A percentile compares a stretch with the other conserved stretches of the same genome.
These are phyloP conservation scores for Falco concolor DNA, from an alignment of 2,797 vertebrate genomes.

Conservation along the genomic window DNA sequence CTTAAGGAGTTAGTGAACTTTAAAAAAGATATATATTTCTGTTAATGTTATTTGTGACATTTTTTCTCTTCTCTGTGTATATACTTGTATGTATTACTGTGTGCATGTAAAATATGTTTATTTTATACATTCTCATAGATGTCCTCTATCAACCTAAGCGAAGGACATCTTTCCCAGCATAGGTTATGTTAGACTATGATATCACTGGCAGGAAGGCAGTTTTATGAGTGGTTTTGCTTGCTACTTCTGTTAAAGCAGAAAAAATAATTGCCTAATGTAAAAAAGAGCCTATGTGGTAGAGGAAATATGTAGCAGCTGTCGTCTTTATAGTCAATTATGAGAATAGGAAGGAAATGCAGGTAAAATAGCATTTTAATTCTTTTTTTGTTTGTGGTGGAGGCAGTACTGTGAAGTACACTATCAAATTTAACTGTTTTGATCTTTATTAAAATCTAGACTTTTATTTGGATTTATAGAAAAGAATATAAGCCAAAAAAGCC, in stretches of 20 bases:
- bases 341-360: neutral
- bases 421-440: no score
- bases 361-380: neutral
- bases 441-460: neutral
- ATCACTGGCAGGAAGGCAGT: slow-evolving; percentile 61
- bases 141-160: neutral
- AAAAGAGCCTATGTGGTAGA: slow-evolving; percentile 21
- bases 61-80: neutral
- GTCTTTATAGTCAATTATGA: neutral
- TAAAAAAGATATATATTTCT: neutral
- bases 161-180: slow-evolving; percentile 36
- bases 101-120: neutral
- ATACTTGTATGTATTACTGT: neutral
- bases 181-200: neutral
- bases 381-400: neutral
- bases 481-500: neutral
- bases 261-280: slow-evolving; percentile 36
- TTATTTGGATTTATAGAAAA: neutral
- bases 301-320: neutral
- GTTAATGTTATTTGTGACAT: neutral
- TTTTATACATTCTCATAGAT: neutral
- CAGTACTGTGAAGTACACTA: neutral
- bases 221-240: slow-evolving; percentile 66
- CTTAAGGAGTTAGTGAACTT: neutral
- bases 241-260: slow-evolving; percentile 39